Percentiles rank a stretch among this genome's conserved stretches.
Evolutionary conservation across 2,797 vertebrate genomes (phyloP).

Genomic region (Antennarius maculatus): DNA sequence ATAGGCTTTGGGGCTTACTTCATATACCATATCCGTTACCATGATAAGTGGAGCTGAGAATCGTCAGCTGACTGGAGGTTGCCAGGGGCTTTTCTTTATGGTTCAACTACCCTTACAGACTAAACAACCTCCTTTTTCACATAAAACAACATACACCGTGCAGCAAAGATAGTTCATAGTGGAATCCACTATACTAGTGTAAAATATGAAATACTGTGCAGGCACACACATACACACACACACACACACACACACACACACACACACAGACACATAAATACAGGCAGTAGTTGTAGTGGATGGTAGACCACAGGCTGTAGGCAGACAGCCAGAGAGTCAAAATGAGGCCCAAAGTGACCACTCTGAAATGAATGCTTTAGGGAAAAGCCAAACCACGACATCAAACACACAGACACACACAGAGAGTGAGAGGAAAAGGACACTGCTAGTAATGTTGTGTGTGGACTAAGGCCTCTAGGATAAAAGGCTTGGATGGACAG

Average conservation of each 20-base stretch:
- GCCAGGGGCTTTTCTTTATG: slow-evolving; percentile 41
- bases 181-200: slow-evolving; percentile 47
- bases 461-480: slow-evolving; percentile 49
- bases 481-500: slow-evolving; percentile 33
- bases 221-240: slow-evolving; percentile 32
- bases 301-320: slow-evolving; percentile 84
- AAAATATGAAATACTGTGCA: slow-evolving; percentile 42
- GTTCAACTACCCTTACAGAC: slow-evolving; percentile 59
- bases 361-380: slow-evolving; percentile 87
- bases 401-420: slow-evolving; percentile 75
- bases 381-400: slow-evolving; percentile 90
- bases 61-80: slow-evolving; percentile 62
- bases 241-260: slow-evolving; percentile 32
- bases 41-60: slow-evolving; percentile 44
- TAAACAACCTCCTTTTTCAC: slow-evolving; percentile 45
- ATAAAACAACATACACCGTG: slow-evolving; percentile 43
- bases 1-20: slow-evolving; percentile 31
- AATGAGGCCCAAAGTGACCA: slow-evolving; percentile 82
- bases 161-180: slow-evolving; percentile 39
- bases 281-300: slow-evolving; percentile 66
- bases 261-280: slow-evolving; percentile 35
- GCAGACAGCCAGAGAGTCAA: slow-evolving; percentile 85
- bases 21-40: slow-evolving; percentile 15
- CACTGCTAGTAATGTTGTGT: slow-evolving; percentile 60
- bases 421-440: slow-evolving; percentile 68